These are phyloP conservation scores for Psix sp. DNA, from an alignment of 1,140 invertebrate genomes.

Conservation along the genomic window DNA sequence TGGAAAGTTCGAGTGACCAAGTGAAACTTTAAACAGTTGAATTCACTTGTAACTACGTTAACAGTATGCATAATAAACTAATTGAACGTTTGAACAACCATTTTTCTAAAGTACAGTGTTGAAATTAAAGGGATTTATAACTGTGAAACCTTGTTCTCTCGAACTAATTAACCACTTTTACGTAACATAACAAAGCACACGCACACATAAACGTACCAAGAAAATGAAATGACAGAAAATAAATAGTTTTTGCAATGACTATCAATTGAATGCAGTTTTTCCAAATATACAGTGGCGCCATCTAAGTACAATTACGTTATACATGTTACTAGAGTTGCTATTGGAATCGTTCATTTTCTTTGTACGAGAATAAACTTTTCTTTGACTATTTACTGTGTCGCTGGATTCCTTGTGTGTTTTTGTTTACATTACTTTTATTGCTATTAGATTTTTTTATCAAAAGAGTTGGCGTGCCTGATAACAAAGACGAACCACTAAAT, in stretches of 20 bases:
- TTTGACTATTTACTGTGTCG: constrained; percentile 58
- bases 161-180: constrained; percentile 45
- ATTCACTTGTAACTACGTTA: constrained; percentile 1
- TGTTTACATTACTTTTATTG: constrained; percentile 39
- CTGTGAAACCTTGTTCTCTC: constrained; percentile 21
- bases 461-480: constrained; percentile 38
- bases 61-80: constrained; percentile 12
- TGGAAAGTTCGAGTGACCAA: constrained; percentile 43
- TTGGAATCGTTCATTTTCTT: background rate
- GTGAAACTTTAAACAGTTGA: constrained; percentile 14
- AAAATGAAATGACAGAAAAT: constrained; percentile 1
- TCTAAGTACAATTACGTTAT: too few species aligned
- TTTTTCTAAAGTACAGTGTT: background rate
- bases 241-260: too few species aligned
- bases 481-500: constrained; percentile 32
- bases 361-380: constrained; percentile 21
- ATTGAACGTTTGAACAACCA: constrained; percentile 9
- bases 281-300: too few species aligned
- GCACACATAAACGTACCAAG: constrained; percentile 44
- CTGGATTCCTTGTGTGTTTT: constrained; percentile 52
- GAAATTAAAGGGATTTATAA: background rate
- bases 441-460: constrained; percentile 44
- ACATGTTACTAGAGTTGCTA: too few species aligned
- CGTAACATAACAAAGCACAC: constrained; percentile 49
- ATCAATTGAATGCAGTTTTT: too few species aligned